These are phyloP conservation scores for Triplophysa rosa DNA, from an alignment of 2,113 vertebrate genomes.

Conservation along the genomic window DNA sequence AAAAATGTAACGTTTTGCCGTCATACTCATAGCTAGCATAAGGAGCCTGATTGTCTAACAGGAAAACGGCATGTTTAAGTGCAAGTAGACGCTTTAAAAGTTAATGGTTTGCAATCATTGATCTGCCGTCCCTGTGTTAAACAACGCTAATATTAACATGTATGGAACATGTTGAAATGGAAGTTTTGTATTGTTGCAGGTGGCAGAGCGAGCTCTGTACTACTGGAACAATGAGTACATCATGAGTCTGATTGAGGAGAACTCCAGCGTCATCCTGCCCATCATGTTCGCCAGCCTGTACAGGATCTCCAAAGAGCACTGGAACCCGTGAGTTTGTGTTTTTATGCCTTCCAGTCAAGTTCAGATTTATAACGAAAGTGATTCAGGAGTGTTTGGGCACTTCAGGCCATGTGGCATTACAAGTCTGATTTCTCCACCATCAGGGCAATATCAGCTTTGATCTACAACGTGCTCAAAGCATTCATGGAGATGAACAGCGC, in stretches of 20 bases:
- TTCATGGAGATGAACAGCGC: constrained; percentile 99
- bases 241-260: constrained; percentile 99
- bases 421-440: constrained; percentile 31
- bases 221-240: constrained; percentile 99
- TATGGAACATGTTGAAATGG: neutral
- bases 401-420: neutral
- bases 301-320: constrained; percentile 99
- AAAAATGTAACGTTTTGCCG: no score
- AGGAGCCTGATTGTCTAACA: no score
- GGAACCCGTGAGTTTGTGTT: constrained; percentile 90
- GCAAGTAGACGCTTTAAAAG: no score
- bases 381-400: no score
- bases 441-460: constrained; percentile 97
- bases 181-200: constrained; percentile 68
- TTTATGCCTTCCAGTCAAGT: neutral
- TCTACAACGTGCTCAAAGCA: constrained; percentile 98
- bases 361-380: neutral
- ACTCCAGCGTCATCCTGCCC: constrained; percentile 97
- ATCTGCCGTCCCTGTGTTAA: neutral
- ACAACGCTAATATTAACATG: neutral
- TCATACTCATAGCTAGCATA: no score
- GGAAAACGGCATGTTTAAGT: no score
- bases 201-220: constrained; percentile 96
- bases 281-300: constrained; percentile 99
- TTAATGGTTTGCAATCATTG: no score